A percentile compares a stretch with the other conserved stretches of the same genome.
Evolutionary conservation across 2,797 vertebrate species (phyloP).

Genomic region (Gobionotothen gibberifrons): DNA sequence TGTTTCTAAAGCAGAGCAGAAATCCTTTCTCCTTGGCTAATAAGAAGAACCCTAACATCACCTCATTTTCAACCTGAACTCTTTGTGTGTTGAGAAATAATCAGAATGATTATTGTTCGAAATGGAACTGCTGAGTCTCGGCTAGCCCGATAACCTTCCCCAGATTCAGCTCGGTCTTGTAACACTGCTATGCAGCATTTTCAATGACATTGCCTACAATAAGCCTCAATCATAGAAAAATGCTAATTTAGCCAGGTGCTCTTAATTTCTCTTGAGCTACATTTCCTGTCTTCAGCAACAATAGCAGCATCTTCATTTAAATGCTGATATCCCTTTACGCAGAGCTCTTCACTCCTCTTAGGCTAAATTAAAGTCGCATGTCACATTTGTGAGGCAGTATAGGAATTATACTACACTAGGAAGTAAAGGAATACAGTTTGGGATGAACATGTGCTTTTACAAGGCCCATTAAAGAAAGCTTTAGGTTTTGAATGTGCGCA

Average conservation of each 20-base stretch:
- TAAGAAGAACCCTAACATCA: constrained; percentile 39
- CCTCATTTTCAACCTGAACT: constrained; percentile 39
- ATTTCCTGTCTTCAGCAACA: constrained; percentile 57
- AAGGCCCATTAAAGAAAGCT: background rate
- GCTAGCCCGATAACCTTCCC: constrained; percentile 66
- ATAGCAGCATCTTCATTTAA: constrained; percentile 48
- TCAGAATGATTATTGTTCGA: constrained; percentile 68
- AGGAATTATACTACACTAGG: too few relatives aligned
- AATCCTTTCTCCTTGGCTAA: constrained; percentile 58
- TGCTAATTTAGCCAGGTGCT: constrained; percentile 56
- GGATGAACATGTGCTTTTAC: background rate
- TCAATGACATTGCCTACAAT: constrained; percentile 63
- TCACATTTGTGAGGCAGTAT: background rate
- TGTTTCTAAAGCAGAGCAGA: constrained; percentile 39
- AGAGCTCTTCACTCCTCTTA: constrained; percentile 13
- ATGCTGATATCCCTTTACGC: constrained; percentile 24
- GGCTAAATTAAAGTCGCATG: constrained; percentile 30
- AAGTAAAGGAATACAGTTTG: background rate
- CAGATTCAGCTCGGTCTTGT: constrained; percentile 60
- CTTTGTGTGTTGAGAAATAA: constrained; percentile 75
- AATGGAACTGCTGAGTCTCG: constrained; percentile 60
- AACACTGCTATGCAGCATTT: constrained; percentile 61
- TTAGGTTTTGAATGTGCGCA: background rate
- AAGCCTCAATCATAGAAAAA: constrained; percentile 50
- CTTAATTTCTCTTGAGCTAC: constrained; percentile 52